Percentiles rank a stretch among this genome's conserved stretches.
phyloP scores from a whole-genome alignment of 2,888 invertebrate species.

The Lasioglossum villosulum region DNA sequence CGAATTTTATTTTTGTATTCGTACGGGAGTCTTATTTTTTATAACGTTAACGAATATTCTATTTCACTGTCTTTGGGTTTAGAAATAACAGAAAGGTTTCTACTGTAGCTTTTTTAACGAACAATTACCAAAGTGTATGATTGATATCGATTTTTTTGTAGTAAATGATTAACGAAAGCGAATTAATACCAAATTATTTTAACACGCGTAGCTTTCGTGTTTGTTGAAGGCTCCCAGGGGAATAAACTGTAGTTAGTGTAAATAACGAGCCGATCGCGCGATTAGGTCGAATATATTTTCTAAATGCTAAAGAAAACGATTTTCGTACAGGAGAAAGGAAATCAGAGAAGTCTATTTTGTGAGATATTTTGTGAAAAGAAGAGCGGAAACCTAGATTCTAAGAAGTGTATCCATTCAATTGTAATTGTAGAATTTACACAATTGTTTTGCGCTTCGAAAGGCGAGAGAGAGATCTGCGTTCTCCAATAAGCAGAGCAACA shows the following conservation, averaged over 20 bases:
- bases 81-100: neutral
- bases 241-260: constrained; percentile 42
- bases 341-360: constrained; percentile 64
- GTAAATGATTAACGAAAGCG: constrained; percentile 2
- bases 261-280: constrained; percentile 49
- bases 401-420: constrained; percentile 33
- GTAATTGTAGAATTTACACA: constrained; percentile 21
- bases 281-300: constrained; percentile 53
- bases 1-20: constrained; percentile 40
- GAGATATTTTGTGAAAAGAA: constrained; percentile 55
- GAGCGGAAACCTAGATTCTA: constrained; percentile 39
- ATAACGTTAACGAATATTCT: neutral
- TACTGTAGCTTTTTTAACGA: neutral
- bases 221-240: constrained; percentile 22
- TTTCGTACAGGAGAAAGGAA: constrained; percentile 38
- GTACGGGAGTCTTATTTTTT: constrained; percentile 8
- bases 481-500: neutral
- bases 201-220: neutral
- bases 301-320: constrained; percentile 26
- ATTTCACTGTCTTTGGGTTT: neutral
- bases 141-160: neutral
- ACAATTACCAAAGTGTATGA: neutral
- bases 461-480: neutral
- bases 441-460: constrained; percentile 42
- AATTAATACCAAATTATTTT: neutral